Evolutionary conservation across 2,888 invertebrate genomes (phyloP), one percentile per base, ranked within the genome.

Genomic region (Lasioglossum morio): DNA sequence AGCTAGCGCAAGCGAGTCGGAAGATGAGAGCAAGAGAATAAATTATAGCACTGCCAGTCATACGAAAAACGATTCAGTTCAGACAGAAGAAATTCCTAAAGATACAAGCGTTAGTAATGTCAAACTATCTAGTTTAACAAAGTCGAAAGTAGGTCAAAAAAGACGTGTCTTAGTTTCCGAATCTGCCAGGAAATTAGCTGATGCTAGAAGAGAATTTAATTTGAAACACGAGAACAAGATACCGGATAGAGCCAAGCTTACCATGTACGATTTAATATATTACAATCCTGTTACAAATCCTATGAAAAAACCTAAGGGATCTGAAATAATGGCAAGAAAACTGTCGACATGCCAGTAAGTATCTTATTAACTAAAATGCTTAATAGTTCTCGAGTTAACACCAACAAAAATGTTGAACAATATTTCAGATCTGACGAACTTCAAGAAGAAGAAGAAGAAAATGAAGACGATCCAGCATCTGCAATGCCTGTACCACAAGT

Each of bases 191-290:
- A 96, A 96, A 94, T 86, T 96, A 87, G 95, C 96, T 30, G 95
- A 96, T 92, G 96, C 96, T 34, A 95, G 96, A 87, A 95, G 96
- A 73, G 96, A 96, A 84, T 96, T 96, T 92, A 91, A 95, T 12
- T 91, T 95, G 46, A 96, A 96, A 89, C 96, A 96, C 92, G 96
- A 95, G 76, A 94, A 96, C 69, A 95, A 95, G 84, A 93, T 94
- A 81, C 96, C 97, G 0, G 97, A 97, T 89, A 97, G 97, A 81
- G 96, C 96, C 0, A 96, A 96, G 88, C 96, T 99, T 89, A 98
- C 98, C 72, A 99, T 99, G 98, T 97, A 98, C 90, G 99, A 99
- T 95, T 96, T 99, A 78, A 98, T 99, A 92, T 98, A 97, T 95
- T 99, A 98, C 95, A 99, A 99, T 95, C 99, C 99, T 7, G 95